Conservation (phyloP, 2,888 invertebrate genomes). For the Thymelicus sylvestris region DNA sequence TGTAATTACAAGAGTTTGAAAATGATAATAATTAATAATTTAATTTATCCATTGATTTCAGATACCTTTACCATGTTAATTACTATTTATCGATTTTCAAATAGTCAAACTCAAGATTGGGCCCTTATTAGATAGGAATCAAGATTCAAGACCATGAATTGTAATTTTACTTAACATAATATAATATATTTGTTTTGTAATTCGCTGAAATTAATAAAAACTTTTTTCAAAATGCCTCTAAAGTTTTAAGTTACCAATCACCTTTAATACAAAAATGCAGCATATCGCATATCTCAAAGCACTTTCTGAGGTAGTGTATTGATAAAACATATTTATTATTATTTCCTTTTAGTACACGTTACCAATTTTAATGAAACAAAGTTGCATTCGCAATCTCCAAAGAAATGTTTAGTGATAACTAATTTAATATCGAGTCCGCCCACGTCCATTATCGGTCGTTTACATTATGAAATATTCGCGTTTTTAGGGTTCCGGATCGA, state of each 20-base stretch:
- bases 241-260: background rate
- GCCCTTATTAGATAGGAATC: no score
- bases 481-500: background rate
- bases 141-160: no score
- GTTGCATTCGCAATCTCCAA: background rate
- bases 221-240: no score
- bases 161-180: no score
- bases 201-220: background rate
- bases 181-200: no score
- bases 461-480: slow-evolving; percentile 14
- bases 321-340: background rate
- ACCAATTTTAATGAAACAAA: slow-evolving; percentile 8
- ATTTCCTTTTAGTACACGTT: background rate
- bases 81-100: no score
- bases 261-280: background rate
- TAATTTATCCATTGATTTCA: no score
- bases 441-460: slow-evolving; percentile 22
- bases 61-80: no score
- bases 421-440: slow-evolving; percentile 8
- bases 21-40: no score
- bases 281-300: background rate
- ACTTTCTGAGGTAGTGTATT: background rate
- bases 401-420: slow-evolving; percentile 9
- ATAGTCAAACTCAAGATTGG: no score
- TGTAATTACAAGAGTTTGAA: no score